phyloP scores from a whole-genome alignment of 2,113 vertebrate species.

The Barnardius zonarius region DNA sequence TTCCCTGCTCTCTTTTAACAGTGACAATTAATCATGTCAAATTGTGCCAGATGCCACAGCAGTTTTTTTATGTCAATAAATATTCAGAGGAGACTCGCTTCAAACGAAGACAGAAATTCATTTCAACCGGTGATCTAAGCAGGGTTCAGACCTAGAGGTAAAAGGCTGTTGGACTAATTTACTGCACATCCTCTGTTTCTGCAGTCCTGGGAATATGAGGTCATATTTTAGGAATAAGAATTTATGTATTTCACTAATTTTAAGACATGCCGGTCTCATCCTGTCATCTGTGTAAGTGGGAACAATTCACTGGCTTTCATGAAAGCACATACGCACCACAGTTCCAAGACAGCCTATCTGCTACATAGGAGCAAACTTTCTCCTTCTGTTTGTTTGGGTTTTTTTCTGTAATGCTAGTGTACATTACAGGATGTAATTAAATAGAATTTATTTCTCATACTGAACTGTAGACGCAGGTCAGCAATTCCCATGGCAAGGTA shows the following conservation, averaged over 20 bases:
- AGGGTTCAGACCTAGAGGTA: background rate
- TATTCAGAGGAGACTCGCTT: background rate
- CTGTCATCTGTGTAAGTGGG: background rate
- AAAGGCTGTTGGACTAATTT: conserved; percentile 5
- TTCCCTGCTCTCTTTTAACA: background rate
- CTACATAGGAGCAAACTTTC: background rate
- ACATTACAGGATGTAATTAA: background rate
- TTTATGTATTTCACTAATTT: background rate
- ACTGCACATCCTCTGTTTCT: background rate
- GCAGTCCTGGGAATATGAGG: background rate
- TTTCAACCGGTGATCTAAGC: background rate
- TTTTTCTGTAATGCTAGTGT: background rate
- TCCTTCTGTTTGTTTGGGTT: background rate
- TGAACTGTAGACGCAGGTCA: conserved; percentile 7
- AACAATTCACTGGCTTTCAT: background rate
- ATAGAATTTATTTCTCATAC: background rate
- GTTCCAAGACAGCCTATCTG: background rate
- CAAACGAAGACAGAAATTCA: background rate
- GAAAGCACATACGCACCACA: background rate
- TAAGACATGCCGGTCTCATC: background rate
- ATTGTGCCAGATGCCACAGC: conserved; percentile 3
- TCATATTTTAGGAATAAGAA: conserved; percentile 15
- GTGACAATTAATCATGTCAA: conserved; percentile 21
- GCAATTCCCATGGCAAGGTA: conserved; percentile 4
- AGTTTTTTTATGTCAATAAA: conserved; percentile 4